Evolutionary conservation across 2,888 invertebrate species (phyloP).

Genomic region (Oscheius myriophilus): DNA sequence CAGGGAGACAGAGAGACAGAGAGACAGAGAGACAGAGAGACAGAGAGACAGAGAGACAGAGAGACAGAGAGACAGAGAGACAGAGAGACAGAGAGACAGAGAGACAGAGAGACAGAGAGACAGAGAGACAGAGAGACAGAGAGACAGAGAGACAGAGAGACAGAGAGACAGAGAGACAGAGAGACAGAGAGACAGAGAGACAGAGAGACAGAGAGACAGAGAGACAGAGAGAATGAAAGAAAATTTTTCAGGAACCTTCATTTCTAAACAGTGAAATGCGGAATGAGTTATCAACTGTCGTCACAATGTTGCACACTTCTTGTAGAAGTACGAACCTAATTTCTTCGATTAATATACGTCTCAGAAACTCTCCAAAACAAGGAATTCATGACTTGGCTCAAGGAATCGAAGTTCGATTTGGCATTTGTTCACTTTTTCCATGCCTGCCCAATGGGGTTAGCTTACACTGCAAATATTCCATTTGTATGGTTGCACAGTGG

Average conservation of each 20-base stretch:
- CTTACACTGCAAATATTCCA: slow-evolving; percentile 56
- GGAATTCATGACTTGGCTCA: slow-evolving; percentile 42
- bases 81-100: too few species aligned
- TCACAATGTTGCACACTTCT: slow-evolving; percentile 6
- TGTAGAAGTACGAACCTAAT: slow-evolving; percentile 16
- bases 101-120: too few species aligned
- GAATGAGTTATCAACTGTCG: neutral
- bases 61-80: too few species aligned
- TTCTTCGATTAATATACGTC: neutral
- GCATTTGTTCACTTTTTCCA: slow-evolving; percentile 59
- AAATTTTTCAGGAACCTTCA: slow-evolving; percentile 1
- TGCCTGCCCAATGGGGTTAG: slow-evolving; percentile 57
- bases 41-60: too few species aligned
- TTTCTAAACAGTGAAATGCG: neutral
- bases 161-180: too few species aligned
- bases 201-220: slow-evolving; percentile 17
- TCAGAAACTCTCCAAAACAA: slow-evolving; percentile 37
- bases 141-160: too few species aligned
- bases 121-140: too few species aligned
- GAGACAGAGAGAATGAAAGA: too few species aligned
- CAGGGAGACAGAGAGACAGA: too few species aligned
- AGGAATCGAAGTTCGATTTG: slow-evolving; percentile 55
- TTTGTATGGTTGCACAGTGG: slow-evolving; percentile 62
- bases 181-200: too few species aligned
- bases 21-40: too few species aligned